A percentile compares a stretch with the other conserved stretches of the same genome.
These are phyloP conservation scores for Bombus polaris DNA, from an alignment of 1,140 invertebrate species.

Conservation along the genomic window DNA sequence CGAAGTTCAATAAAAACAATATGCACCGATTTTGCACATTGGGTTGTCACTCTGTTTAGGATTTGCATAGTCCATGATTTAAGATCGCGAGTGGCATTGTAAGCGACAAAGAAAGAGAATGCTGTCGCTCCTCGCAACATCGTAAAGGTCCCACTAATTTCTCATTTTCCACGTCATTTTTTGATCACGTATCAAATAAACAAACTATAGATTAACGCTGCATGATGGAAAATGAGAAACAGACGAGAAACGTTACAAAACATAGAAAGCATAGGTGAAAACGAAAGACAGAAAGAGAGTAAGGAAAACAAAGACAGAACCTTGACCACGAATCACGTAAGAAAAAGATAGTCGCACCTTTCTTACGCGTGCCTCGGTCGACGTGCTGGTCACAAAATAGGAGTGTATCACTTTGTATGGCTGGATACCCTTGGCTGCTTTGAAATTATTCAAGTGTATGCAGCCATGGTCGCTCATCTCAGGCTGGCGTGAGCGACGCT, in stretches of 20 bases:
- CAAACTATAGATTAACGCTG: background rate
- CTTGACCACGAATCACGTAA: slow-evolving; percentile 44
- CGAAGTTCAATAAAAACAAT: slow-evolving; percentile 33
- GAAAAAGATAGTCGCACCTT: slow-evolving; percentile 81
- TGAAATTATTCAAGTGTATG: slow-evolving; percentile 90
- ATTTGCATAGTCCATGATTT: slow-evolving; percentile 28
- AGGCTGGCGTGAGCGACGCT: slow-evolving; percentile 66
- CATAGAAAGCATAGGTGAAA: background rate
- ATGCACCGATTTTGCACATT: slow-evolving; percentile 30
- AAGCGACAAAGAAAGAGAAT: slow-evolving; percentile 30
- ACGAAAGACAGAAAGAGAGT: slow-evolving; percentile 11
- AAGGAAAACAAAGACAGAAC: slow-evolving; percentile 35
- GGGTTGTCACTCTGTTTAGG: slow-evolving; percentile 23
- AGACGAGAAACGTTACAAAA: background rate
- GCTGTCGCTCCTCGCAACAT: background rate
- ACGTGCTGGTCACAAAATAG: slow-evolving; percentile 85
- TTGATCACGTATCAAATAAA: background rate
- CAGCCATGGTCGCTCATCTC: slow-evolving; percentile 89
- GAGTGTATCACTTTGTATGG: slow-evolving; percentile 88
- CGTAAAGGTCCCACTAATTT: background rate
- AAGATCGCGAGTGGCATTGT: slow-evolving; percentile 3
- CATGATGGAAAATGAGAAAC: background rate
- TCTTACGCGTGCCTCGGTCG: slow-evolving; percentile 83
- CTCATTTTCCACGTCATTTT: background rate
- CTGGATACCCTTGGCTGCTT: slow-evolving; percentile 88